Percentiles rank a stretch among this genome's conserved stretches.
Evolutionary conservation across 1,140 invertebrate genomes (phyloP).

Genomic region (Platyscapa corneri): DNA sequence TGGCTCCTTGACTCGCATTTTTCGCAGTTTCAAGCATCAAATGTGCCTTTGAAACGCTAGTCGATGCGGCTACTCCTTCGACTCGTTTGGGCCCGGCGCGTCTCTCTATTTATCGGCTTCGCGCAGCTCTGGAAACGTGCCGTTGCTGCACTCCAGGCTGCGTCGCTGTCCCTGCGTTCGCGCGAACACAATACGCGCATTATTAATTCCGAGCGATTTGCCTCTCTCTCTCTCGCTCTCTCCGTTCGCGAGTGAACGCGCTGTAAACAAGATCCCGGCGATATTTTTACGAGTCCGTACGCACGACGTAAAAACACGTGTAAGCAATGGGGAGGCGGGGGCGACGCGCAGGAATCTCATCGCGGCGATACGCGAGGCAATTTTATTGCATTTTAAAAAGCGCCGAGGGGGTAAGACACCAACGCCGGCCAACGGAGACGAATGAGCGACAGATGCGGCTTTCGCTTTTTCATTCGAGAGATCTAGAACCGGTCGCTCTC

Average conservation of each 20-base stretch:
- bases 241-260: not conserved
- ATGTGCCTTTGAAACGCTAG: not conserved
- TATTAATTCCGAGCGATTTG: not conserved
- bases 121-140: not conserved
- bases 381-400: conserved; percentile 47
- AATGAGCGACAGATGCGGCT: not conserved
- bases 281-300: conserved; percentile 41
- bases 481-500: not conserved
- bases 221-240: not conserved
- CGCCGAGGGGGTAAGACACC: not conserved
- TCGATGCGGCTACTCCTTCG: not conserved
- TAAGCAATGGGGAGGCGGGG: not conserved
- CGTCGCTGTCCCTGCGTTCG: not conserved
- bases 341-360: conserved; percentile 16
- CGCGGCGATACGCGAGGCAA: not conserved
- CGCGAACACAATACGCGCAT: not conserved
- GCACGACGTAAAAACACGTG: not conserved
- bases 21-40: not conserved
- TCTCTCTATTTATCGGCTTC: conserved; percentile 9
- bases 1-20: not conserved
- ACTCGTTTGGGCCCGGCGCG: too few relatives aligned
- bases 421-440: not conserved
- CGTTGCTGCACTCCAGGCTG: not conserved
- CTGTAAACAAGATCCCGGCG: conserved; percentile 36
- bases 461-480: not conserved